These are phyloP conservation scores for Drosophila ustulata DNA, from an alignment of 2,888 invertebrate species.

Conservation along the genomic window DNA sequence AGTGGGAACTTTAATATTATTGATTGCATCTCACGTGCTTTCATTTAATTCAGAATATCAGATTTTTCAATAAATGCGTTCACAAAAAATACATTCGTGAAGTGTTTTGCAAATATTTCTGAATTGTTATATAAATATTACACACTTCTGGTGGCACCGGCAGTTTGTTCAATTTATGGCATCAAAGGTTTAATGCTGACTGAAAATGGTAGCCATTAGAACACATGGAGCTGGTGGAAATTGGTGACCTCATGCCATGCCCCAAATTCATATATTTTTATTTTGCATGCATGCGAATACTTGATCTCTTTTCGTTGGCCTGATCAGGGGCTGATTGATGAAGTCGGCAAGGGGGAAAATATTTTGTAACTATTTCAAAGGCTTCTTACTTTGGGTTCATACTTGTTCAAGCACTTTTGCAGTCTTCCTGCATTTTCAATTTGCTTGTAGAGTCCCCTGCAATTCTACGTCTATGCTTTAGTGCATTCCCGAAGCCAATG, in stretches of 20 bases:
- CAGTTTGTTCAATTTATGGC: slow-evolving; percentile 73
- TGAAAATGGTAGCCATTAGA: slow-evolving; percentile 39
- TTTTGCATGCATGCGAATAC: slow-evolving; percentile 2
- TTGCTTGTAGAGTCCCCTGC: not conserved
- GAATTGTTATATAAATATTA: slow-evolving; percentile 67
- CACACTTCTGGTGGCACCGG: slow-evolving; percentile 12
- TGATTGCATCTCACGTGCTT: slow-evolving; percentile 1
- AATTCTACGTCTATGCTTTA: not conserved
- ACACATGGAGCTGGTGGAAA: slow-evolving; percentile 12
- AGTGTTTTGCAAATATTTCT: slow-evolving; percentile 75
- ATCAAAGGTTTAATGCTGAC: slow-evolving; percentile 61
- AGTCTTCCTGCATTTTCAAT: no score
- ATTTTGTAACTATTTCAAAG: no score
- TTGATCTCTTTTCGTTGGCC: not conserved
- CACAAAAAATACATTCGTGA: slow-evolving; percentile 56
- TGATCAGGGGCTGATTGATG: slow-evolving; percentile 19
- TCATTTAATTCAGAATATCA: slow-evolving; percentile 6
- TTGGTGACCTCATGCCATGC: slow-evolving; percentile 16
- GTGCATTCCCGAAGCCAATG: slow-evolving; percentile 30
- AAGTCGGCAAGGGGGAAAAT: not conserved
- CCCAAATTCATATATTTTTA: slow-evolving; percentile 19
- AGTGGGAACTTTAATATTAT: not conserved
- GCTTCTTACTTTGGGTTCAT: no score
- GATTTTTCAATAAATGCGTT: slow-evolving; percentile 34
- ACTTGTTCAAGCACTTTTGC: no score